These are phyloP conservation scores for Chinchilla lanigera DNA, from an alignment of 2,113 vertebrate species.

Conservation along the genomic window DNA sequence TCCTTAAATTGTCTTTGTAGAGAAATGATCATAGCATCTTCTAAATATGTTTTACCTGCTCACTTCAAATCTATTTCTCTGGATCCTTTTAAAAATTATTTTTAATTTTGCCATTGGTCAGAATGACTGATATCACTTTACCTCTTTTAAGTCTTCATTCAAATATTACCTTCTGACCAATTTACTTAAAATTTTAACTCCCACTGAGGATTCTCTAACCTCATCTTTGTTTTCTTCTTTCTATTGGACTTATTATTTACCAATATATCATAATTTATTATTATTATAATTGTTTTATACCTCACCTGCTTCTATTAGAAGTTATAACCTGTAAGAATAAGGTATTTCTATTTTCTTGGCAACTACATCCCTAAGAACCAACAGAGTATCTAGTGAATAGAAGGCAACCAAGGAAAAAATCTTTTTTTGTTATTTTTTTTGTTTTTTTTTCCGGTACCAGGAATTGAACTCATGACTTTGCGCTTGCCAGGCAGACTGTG, in stretches of 20 bases:
- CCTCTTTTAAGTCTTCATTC: background rate
- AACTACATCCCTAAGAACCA: background rate
- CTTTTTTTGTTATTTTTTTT: too few relatives aligned
- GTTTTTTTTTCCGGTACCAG: too few relatives aligned
- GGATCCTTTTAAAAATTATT: background rate
- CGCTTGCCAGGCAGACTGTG: too few relatives aligned
- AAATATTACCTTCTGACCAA: background rate
- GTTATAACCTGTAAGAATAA: background rate
- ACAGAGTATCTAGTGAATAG: background rate
- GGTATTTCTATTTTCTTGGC: background rate
- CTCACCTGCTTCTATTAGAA: background rate
- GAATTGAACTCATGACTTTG: too few relatives aligned
- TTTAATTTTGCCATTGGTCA: background rate
- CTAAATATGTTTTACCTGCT: background rate
- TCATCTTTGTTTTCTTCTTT: background rate
- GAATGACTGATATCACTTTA: background rate
- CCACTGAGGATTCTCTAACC: background rate
- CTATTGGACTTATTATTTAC: background rate
- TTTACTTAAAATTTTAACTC: background rate
- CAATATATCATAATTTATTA: background rate
- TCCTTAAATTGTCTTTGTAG: background rate
- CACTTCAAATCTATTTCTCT: background rate
- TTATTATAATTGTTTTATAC: background rate
- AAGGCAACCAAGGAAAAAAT: too few relatives aligned
- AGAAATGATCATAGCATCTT: background rate